Evolutionary conservation across 1,140 invertebrate genomes (phyloP).

Genomic region (Apis cerana): DNA sequence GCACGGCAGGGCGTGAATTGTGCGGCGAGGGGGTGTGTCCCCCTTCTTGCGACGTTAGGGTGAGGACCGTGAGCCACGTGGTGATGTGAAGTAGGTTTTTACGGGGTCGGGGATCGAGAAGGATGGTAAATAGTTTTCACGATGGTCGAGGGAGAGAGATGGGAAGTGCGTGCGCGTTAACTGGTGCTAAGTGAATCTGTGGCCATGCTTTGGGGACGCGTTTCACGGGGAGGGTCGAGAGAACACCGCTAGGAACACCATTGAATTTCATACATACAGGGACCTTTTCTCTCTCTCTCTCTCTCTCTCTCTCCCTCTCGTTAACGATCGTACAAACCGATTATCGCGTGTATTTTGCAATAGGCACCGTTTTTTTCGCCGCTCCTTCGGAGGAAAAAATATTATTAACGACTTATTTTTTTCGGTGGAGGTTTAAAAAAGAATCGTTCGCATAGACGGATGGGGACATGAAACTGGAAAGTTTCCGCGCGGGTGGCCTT

Average conservation of each 20-base stretch:
- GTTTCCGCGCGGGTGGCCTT: slow-evolving; percentile 40
- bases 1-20: slow-evolving; percentile 65
- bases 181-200: slow-evolving; percentile 74
- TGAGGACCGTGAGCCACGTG: slow-evolving; percentile 57
- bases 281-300: slow-evolving; percentile 50
- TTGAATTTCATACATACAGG: slow-evolving; percentile 55
- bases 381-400: slow-evolving; percentile 15
- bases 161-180: slow-evolving; percentile 58
- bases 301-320: slow-evolving; percentile 29
- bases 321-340: slow-evolving; percentile 12
- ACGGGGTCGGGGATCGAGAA: slow-evolving; percentile 23
- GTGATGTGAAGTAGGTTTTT: slow-evolving; percentile 60
- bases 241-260: slow-evolving; percentile 59
- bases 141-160: slow-evolving; percentile 25
- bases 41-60: slow-evolving; percentile 61
- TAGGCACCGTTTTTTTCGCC: neutral
- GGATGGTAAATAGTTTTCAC: slow-evolving; percentile 50
- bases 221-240: slow-evolving; percentile 54
- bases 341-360: neutral
- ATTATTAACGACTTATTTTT: slow-evolving; percentile 44
- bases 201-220: slow-evolving; percentile 67
- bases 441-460: neutral
- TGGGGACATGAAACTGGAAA: slow-evolving; percentile 28
- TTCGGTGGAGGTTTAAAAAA: neutral
- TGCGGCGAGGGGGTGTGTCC: slow-evolving; percentile 62